Percentiles rank a stretch among this genome's conserved stretches.
Evolutionary conservation across 2,797 vertebrate genomes (phyloP).

Genomic region (Poecilia picta): DNA sequence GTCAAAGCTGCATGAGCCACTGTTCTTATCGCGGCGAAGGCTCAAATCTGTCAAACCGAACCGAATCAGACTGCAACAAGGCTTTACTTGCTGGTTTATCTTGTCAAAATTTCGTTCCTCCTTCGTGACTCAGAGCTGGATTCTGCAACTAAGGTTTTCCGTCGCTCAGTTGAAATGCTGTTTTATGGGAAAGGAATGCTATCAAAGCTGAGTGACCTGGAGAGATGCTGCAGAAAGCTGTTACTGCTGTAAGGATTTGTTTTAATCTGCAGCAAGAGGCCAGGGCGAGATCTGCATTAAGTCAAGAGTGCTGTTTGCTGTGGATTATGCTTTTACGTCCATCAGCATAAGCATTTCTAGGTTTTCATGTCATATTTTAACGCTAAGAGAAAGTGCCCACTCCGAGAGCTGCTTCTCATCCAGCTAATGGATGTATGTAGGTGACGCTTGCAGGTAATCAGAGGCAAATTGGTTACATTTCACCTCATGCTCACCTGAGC

Average conservation of each 20-base stretch:
- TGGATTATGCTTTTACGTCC: slow-evolving; percentile 53
- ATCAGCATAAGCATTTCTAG: slow-evolving; percentile 27
- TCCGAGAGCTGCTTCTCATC: slow-evolving; percentile 22
- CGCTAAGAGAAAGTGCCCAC: slow-evolving; percentile 36
- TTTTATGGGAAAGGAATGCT: slow-evolving; percentile 46
- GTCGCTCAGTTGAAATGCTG: slow-evolving; percentile 18
- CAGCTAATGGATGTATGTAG: slow-evolving; percentile 42
- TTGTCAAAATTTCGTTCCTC: slow-evolving; percentile 15
- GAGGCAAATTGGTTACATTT: slow-evolving; percentile 16
- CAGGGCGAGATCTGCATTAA: slow-evolving; percentile 42
- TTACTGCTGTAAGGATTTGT: slow-evolving; percentile 40
- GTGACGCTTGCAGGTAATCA: slow-evolving; percentile 3
- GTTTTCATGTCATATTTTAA: slow-evolving; percentile 47
- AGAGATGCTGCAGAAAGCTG: slow-evolving; percentile 45
- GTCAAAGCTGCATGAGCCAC: slow-evolving; percentile 25
- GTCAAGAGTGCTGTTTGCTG: slow-evolving; percentile 32
- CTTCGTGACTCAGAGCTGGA: slow-evolving; percentile 53
- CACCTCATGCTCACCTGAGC: slow-evolving; percentile 34
- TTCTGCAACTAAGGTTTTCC: slow-evolving; percentile 31
- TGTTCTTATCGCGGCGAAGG: slow-evolving; percentile 30
- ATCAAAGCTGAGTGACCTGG: slow-evolving; percentile 28
- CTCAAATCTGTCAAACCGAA: slow-evolving; percentile 53
- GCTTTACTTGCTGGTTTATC: slow-evolving; percentile 30
- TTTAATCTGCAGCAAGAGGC: slow-evolving; percentile 45
- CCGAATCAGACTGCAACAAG: slow-evolving; percentile 26